Evolutionary conservation across 2,113 vertebrate species (phyloP), one percentile per base, ranked within the genome.

Genomic region (Cebus imitator): DNA sequence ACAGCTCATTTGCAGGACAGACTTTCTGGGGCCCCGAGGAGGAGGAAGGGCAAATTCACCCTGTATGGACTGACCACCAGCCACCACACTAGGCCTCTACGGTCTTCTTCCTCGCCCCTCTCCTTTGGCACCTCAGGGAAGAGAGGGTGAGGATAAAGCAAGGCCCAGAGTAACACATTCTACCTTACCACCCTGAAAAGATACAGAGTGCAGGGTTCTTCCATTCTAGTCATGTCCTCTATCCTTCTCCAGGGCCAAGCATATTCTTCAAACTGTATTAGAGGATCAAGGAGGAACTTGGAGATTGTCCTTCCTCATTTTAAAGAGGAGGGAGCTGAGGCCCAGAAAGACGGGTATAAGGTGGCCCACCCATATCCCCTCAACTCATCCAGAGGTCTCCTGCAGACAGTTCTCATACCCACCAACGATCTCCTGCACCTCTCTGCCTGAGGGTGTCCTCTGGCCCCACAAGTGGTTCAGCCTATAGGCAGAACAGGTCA

Each of bases 11-110:
- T 90, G 73, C 93, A 85, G 40, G 90, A 83, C 1, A 98, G 84
- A 76, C 87, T 97, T 95, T 96, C 97, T 75, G 87, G 72, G 92
- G 57, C 84, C 92, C 84, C 12, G 25, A 73, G 30, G 9, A 23
- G 20, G 12, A 64, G 43, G 32, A 50, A 23, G 17, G 40, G 7
- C 8, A 55, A 13, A 52, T 23, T 57, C 57, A 76, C 4, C 61
- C 57, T 37, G 48, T 6, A 27, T 6, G 25, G 11, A 32, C 73
- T 80, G 50, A 37, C 37, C n/a, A 20, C 12, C 32, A 58, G 50
- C 18, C 32, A 73, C 8, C 8, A n/a, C 8, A 0, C 37, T 23
- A 50, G 16, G 43, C 20, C 5, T 92, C 72, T 84, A 20, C 4
- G 35, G 13, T 17, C 79, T 86, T 96, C 17, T 55, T 91, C 35